These are phyloP conservation scores for Python bivittatus DNA, from an alignment of 2,113 vertebrate genomes.

Conservation along the genomic window DNA sequence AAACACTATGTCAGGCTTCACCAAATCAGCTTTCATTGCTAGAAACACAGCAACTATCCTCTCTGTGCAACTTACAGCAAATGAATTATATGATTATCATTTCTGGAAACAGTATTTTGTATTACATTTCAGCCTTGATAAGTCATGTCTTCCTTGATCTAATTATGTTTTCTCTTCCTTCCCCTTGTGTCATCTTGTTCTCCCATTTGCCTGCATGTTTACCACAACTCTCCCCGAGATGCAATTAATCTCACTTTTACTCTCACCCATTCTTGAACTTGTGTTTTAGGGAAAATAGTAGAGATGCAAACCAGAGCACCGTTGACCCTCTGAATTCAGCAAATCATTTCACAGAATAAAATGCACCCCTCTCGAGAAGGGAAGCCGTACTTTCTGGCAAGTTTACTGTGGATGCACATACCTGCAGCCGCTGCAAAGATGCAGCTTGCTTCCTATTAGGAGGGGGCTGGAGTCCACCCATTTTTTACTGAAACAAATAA, in stretches of 20 bases:
- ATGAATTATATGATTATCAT: not conserved
- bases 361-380: not conserved
- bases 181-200: constrained; percentile 11
- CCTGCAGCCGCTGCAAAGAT: not conserved
- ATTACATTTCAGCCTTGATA: not conserved
- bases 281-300: not conserved
- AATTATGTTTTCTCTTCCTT: not conserved
- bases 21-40: not conserved
- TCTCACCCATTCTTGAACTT: not conserved
- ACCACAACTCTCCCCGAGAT: not conserved
- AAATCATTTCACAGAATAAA: constrained; percentile 8
- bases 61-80: not conserved
- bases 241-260: not conserved
- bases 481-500: not conserved
- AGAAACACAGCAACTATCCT: not conserved
- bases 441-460: not conserved
- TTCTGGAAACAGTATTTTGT: not conserved
- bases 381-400: not conserved
- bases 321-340: not conserved
- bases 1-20: not conserved
- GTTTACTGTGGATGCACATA: not conserved
- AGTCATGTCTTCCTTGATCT: not conserved
- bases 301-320: not conserved
- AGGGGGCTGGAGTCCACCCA: not conserved
- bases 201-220: not conserved